Evolutionary conservation across 2,113 vertebrate genomes (phyloP).

Genomic region (Rhizomys pruinosus): DNA sequence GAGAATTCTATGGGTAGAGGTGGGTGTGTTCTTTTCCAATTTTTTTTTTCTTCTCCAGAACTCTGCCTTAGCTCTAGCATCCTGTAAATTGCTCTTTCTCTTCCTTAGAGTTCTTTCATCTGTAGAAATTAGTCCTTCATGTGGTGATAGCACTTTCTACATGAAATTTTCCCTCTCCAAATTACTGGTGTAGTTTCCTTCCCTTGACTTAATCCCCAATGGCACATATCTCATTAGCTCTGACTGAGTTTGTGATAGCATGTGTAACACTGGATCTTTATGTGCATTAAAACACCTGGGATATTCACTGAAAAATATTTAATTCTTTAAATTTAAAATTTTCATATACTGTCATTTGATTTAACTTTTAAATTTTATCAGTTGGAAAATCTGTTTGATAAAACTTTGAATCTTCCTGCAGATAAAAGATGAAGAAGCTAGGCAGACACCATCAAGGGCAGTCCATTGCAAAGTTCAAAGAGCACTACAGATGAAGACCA

Average conservation of each 20-base stretch:
- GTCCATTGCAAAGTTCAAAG: background rate
- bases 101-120: background rate
- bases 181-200: background rate
- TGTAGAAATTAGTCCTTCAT: background rate
- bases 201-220: background rate
- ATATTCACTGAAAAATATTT: background rate
- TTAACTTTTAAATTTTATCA: background rate
- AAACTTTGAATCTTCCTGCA: background rate
- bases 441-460: fast-evolving
- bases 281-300: background rate
- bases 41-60: background rate
- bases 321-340: background rate
- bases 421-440: background rate
- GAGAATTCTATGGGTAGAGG: fast-evolving
- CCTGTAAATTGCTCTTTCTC: background rate
- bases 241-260: background rate
- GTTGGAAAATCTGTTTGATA: background rate
- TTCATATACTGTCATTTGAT: background rate
- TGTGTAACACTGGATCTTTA: background rate
- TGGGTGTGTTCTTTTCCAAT: background rate
- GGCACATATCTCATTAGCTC: background rate
- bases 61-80: background rate
- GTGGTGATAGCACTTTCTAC: background rate
- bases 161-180: background rate
- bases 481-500: background rate